A percentile compares a stretch with the other conserved stretches of the same genome.
Evolutionary conservation across 2,113 vertebrate species (phyloP).

Genomic region (Micronycteris hirsuta): DNA sequence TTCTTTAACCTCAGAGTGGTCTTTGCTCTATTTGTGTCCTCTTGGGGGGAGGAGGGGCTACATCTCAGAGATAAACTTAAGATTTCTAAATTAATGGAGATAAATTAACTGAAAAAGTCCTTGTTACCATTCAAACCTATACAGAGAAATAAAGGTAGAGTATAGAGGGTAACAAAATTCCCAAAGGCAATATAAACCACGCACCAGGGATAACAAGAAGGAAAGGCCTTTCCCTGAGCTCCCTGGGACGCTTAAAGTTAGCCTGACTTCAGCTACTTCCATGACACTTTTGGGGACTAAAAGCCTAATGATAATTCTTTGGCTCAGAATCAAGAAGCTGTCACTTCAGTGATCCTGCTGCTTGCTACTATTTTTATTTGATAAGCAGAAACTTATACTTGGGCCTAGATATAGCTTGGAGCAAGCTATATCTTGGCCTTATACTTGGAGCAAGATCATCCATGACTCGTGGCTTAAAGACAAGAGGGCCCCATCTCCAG

Average conservation of each 20-base stretch:
- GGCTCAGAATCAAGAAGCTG: slow-evolving; percentile 56
- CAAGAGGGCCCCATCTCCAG: slow-evolving; percentile 6
- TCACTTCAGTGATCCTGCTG: slow-evolving; percentile 32
- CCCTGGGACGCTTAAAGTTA: slow-evolving; percentile 1
- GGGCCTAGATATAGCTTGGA: slow-evolving; percentile 32
- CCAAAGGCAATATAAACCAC: not conserved
- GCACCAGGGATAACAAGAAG: not conserved
- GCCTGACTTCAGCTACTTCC: slow-evolving; percentile 15
- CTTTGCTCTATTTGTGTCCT: not conserved
- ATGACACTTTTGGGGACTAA: slow-evolving; percentile 17
- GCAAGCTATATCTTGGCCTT: too few species aligned
- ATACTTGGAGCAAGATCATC: slow-evolving; percentile 36
- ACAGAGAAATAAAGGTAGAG: not conserved
- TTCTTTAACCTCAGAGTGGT: not conserved
- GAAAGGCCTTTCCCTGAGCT: not conserved
- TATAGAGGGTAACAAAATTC: not conserved
- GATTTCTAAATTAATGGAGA: not conserved
- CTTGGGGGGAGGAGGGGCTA: not conserved
- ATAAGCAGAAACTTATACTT: slow-evolving; percentile 56
- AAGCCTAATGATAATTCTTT: slow-evolving; percentile 56
- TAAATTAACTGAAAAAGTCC: not conserved
- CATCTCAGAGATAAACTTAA: not conserved
- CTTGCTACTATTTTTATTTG: slow-evolving; percentile 70
- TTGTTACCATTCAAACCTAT: not conserved
- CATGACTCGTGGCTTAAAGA: slow-evolving; percentile 45